Percentiles rank a stretch among this genome's conserved stretches.
Evolutionary conservation across 2,888 invertebrate genomes (phyloP).

Genomic region (Opisthograptis luteolata): DNA sequence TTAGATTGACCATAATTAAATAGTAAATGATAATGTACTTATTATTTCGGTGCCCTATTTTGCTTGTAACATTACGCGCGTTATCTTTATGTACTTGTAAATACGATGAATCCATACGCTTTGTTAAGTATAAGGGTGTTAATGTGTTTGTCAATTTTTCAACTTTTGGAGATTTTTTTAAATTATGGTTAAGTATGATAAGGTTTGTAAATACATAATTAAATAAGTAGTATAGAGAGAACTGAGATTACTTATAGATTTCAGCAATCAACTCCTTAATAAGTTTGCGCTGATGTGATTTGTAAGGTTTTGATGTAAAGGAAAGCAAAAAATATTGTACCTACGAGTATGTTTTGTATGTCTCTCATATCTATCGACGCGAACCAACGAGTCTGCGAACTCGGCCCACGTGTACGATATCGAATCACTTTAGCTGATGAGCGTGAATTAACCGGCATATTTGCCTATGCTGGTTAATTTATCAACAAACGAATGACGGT

Average conservation of each 20-base stretch:
- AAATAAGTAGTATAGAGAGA: constrained; percentile 52
- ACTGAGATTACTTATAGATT: constrained; percentile 67
- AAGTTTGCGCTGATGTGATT: constrained; percentile 57
- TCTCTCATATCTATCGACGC: too few relatives aligned
- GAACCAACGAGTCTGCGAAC: too few relatives aligned
- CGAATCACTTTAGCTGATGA: too few relatives aligned
- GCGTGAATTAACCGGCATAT: too few relatives aligned
- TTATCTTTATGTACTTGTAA: constrained; percentile 73
- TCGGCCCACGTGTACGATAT: too few relatives aligned
- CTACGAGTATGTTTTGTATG: too few relatives aligned
- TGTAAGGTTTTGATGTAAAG: constrained; percentile 31
- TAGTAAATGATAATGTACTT: constrained; percentile 65
- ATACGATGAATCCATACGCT: constrained; percentile 83
- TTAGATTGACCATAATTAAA: constrained; percentile 42
- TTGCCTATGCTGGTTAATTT: too few relatives aligned
- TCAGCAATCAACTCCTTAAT: constrained; percentile 44
- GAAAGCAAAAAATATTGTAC: background rate
- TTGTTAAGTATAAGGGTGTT: constrained; percentile 81
- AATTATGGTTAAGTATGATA: constrained; percentile 56
- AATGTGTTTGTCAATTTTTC: constrained; percentile 82
- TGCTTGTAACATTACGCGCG: constrained; percentile 72
- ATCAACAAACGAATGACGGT: too few relatives aligned
- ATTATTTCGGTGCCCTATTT: constrained; percentile 74
- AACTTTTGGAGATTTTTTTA: constrained; percentile 75
- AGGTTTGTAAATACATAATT: constrained; percentile 65